Evolutionary conservation across 2,888 invertebrate genomes (phyloP), one percentile per base, ranked within the genome.

Genomic region (Neoitamus cyanurus): DNA sequence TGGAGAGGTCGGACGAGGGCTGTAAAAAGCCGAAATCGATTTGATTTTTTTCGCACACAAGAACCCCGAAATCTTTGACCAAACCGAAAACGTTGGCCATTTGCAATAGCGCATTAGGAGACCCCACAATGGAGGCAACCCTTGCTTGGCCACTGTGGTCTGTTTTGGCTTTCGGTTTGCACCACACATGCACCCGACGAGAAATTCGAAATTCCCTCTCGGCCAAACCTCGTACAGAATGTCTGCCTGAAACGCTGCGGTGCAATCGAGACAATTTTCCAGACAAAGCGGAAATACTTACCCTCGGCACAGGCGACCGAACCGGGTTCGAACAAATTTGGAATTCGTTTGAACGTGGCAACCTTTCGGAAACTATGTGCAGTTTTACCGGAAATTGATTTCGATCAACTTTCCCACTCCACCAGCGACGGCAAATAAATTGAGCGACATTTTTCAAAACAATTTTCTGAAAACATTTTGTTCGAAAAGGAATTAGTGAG

Each of bases 201-300:
- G 73, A 36, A 73, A 73, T 37, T 37, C 20, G 37, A 73, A 37
- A 36, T 73, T 73, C 25, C 25, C 73, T 15, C 37, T 20, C 73
- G 25, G 15, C 15, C 9, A 25, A 25, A n/a, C 42, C 36, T 42
- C 42, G 13, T 42, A 1, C 7, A 42, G 42, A 75, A 37, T 75
- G 37, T 6, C 13, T 37, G 28, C 34, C 31, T 37, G 73, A 36
- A 73, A 73, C 6, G 36, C 42, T 75, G 75, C 34, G 75, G 75
- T 75, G 42, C 75, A 75, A 75, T 75, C 42, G 46, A 75, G 75
- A 75, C 25, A 75, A 75, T 75, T 75, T 75, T 37, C 75, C 75
- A 42, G 75, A 75, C 75, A 75, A 75, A 75, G 75, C 42, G 75
- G 28, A 75, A 75, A 75, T 75, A 75, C 75, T 37, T 75, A 42